A percentile compares a stretch with the other conserved stretches of the same genome.
Conservation (phyloP, 1,140 invertebrate genomes). For the Ericerus pela region DNA sequence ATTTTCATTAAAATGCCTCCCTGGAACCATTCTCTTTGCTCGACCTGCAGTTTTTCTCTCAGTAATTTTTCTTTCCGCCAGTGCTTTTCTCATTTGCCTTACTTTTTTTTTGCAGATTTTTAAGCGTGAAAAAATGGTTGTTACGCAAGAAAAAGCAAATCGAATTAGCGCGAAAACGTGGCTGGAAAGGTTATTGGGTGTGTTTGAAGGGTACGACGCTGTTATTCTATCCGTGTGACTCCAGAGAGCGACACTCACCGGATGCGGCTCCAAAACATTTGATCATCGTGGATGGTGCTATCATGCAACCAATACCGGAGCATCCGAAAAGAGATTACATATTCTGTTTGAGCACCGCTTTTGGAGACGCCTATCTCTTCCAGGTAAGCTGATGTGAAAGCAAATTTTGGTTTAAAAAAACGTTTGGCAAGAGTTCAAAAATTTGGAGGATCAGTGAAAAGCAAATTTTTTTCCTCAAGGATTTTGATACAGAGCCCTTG, state of each 20-base stretch:
- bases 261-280: slow-evolving; percentile 86
- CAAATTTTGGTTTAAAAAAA: no score
- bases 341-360: slow-evolving; percentile 93
- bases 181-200: slow-evolving; percentile 98
- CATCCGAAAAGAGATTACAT: slow-evolving; percentile 95
- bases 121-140: slow-evolving; percentile 97
- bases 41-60: no score
- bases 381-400: no score
- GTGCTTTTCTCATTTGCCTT: no score
- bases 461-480: no score
- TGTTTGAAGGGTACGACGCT: slow-evolving; percentile 93
- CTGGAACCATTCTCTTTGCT: no score
- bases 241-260: slow-evolving; percentile 72
- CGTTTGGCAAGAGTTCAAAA: no score
- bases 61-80: no score
- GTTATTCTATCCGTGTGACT: slow-evolving; percentile 91
- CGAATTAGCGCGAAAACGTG: slow-evolving; percentile 82
- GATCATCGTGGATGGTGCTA: slow-evolving; percentile 92
- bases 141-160: slow-evolving; percentile 92
- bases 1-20: no score
- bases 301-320: slow-evolving; percentile 96
- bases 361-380: slow-evolving; percentile 94
- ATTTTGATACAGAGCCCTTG: no score
- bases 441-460: no score
- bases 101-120: slow-evolving; percentile 51